Conservation (phyloP, 2,797 vertebrate species). For the Trichosurus vulpecula region DNA sequence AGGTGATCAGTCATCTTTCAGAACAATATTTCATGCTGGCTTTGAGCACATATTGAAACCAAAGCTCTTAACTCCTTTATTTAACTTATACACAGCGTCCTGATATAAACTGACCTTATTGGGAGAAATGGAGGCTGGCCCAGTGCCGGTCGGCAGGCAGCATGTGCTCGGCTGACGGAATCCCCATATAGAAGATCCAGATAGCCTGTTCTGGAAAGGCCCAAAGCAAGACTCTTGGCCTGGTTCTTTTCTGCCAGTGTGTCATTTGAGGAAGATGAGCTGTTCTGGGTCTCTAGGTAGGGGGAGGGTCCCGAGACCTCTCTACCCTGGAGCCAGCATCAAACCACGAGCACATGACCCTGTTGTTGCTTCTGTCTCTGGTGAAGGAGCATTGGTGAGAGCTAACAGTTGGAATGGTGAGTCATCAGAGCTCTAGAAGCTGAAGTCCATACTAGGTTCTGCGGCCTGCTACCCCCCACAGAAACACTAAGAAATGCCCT, state of each 20-base stretch:
- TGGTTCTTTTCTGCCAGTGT: no score
- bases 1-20: neutral
- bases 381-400: neutral
- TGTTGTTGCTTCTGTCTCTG: no score
- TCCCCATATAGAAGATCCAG: no score
- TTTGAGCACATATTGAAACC: no score
- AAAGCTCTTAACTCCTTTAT: neutral
- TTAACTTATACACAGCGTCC: neutral
- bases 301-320: neutral
- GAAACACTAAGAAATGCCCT: no score
- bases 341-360: no score
- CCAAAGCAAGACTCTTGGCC: no score
- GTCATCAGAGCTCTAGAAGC: neutral
- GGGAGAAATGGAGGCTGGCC: no score
- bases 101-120: neutral
- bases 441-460: no score
- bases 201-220: neutral
- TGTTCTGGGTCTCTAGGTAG: neutral
- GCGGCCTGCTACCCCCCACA: no score
- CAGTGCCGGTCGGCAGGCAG: neutral
- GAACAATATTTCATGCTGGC: neutral
- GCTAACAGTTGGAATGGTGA: neutral
- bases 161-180: neutral
- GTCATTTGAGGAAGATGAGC: no score
- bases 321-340: no score